Conservation (phyloP, 2,113 vertebrate genomes). For the Megaceryle torquata region DNA sequence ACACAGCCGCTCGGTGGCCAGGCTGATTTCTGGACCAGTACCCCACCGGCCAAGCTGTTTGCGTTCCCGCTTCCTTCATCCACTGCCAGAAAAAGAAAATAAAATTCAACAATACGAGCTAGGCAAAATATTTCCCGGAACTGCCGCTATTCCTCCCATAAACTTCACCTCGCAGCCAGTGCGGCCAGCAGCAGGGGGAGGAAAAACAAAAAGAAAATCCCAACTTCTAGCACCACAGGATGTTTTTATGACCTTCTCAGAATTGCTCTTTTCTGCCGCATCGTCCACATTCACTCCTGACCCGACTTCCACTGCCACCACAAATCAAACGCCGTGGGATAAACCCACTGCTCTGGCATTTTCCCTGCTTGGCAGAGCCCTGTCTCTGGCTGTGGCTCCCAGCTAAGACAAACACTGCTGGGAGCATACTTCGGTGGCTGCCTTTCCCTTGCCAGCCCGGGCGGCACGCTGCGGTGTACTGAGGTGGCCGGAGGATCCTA, state of each 20-base stretch:
- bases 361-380: neutral
- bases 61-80: constrained; percentile 24
- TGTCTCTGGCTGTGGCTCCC: neutral
- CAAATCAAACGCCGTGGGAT: neutral
- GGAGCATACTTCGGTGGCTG: neutral
- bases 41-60: constrained; percentile 2
- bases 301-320: neutral
- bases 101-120: constrained; percentile 33
- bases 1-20: neutral
- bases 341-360: constrained; percentile 48
- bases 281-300: neutral
- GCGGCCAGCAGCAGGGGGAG: neutral
- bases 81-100: constrained; percentile 14
- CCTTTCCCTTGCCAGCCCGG: neutral
- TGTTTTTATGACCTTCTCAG: neutral
- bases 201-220: neutral
- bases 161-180: neutral
- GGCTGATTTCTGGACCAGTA: constrained; percentile 22
- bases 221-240: neutral
- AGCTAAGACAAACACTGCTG: neutral
- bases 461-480: rapidly evolving
- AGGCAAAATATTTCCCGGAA: constrained; percentile 60
- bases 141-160: neutral
- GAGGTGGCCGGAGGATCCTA: neutral
- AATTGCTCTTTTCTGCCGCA: neutral